phyloP scores from a whole-genome alignment of 2,797 vertebrate species.

The Myotis daubentonii region DNA sequence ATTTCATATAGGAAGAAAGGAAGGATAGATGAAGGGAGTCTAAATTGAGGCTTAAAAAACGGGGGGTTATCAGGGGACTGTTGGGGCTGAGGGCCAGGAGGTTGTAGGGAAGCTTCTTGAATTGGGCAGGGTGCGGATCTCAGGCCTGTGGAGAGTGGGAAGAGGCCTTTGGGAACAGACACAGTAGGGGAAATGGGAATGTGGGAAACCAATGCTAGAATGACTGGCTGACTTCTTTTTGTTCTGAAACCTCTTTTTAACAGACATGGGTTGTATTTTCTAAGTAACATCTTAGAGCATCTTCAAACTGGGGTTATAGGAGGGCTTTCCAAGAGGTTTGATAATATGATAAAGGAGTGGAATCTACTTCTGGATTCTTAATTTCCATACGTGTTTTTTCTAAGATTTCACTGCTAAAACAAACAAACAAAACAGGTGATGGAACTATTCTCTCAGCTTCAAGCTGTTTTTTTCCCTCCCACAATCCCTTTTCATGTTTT shows the following conservation, averaged over 20 bases:
- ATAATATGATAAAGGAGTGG: neutral
- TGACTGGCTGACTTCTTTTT: neutral
- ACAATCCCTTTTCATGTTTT: neutral
- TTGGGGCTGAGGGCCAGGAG: neutral
- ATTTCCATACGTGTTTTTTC: neutral
- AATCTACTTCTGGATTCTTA: neutral
- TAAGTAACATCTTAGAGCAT: neutral
- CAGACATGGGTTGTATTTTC: neutral
- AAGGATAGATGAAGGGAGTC: neutral
- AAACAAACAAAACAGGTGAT: neutral
- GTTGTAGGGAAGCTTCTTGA: neutral
- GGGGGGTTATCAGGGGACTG: neutral
- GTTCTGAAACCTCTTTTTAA: neutral
- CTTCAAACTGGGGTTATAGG: neutral
- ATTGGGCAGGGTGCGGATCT: neutral
- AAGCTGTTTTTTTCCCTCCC: neutral
- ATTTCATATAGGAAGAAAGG: neutral
- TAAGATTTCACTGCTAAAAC: neutral
- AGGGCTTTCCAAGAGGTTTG: neutral
- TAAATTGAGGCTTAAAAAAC: neutral
- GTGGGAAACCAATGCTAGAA: neutral
- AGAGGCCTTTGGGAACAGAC: neutral
- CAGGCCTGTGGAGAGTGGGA: neutral
- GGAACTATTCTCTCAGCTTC: neutral
- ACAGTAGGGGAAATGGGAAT: neutral